phyloP scores from a whole-genome alignment of 2,113 vertebrate species.

The Gorsachius goisagi region DNA sequence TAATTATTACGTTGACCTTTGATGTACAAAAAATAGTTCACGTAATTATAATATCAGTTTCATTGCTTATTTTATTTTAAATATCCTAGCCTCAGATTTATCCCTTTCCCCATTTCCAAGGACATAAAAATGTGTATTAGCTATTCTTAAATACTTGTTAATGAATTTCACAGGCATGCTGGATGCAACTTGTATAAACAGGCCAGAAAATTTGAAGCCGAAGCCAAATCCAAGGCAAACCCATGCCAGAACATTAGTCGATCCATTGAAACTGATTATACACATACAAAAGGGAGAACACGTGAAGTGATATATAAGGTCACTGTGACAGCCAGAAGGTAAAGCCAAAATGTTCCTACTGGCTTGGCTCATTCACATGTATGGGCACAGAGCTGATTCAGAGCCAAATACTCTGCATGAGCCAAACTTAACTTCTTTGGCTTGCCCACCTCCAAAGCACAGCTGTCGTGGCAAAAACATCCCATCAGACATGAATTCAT shows the following conservation, averaged over 20 bases:
- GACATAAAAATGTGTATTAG: background rate
- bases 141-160: slow-evolving; percentile 38
- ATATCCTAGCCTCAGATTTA: background rate
- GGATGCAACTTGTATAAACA: background rate
- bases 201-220: slow-evolving; percentile 14
- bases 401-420: slow-evolving; percentile 38
- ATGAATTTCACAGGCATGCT: slow-evolving; percentile 31
- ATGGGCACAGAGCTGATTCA: slow-evolving; percentile 2
- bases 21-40: background rate
- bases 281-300: slow-evolving; percentile 39
- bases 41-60: background rate
- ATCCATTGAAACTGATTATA: slow-evolving; percentile 64
- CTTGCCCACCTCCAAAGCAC: slow-evolving; percentile 53
- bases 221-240: slow-evolving; percentile 29
- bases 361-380: slow-evolving; percentile 24
- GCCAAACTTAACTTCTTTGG: slow-evolving; percentile 57
- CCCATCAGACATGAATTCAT: slow-evolving; percentile 49
- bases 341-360: slow-evolving; percentile 57
- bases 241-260: slow-evolving; percentile 53
- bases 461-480: slow-evolving; percentile 55
- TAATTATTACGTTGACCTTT: background rate
- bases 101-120: background rate
- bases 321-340: slow-evolving; percentile 50
- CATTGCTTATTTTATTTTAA: background rate
- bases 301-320: slow-evolving; percentile 65